Evolutionary conservation across 2,797 vertebrate species (phyloP).

Genomic region (Eulemur albifrons): DNA sequence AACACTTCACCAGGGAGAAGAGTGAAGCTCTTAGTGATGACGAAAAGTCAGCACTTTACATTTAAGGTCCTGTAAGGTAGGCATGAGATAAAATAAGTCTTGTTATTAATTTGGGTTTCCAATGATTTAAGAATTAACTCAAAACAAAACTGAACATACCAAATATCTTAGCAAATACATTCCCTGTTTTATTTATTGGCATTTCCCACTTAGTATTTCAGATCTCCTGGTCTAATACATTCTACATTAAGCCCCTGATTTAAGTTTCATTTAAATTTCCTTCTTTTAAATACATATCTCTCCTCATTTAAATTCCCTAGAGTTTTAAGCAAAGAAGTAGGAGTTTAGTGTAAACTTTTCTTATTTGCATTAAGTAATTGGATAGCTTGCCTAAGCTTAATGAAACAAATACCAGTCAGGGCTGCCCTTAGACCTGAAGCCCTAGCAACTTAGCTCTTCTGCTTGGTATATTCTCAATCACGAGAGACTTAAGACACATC

Average conservation of each 20-base stretch:
- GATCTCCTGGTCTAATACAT: conserved; percentile 57
- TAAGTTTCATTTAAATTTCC: conserved; percentile 71
- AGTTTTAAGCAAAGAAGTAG: conserved; percentile 77
- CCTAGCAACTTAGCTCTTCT: conserved; percentile 59
- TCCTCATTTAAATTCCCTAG: conserved; percentile 80
- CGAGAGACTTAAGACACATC: conserved; percentile 31
- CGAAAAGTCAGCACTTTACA: background rate
- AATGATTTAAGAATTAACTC: conserved; percentile 49
- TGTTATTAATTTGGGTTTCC: conserved; percentile 38
- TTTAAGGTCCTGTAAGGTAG: background rate
- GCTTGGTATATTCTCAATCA: conserved; percentile 45
- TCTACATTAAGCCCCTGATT: conserved; percentile 74
- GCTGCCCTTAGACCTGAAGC: conserved; percentile 64
- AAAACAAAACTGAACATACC: conserved; percentile 52
- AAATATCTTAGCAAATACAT: conserved; percentile 5
- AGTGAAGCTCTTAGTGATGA: background rate
- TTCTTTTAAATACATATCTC: conserved; percentile 66
- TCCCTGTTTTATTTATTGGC: conserved; percentile 61
- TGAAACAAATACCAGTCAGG: conserved; percentile 83
- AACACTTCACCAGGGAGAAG: background rate
- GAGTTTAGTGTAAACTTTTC: conserved; percentile 83
- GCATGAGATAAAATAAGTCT: background rate
- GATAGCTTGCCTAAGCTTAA: conserved; percentile 82
- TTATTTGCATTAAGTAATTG: conserved; percentile 86
- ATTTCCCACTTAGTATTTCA: conserved; percentile 65